phyloP scores from a whole-genome alignment of 92 coral and sea anemone genomes.

The Parazoanthus atlanticus region DNA sequence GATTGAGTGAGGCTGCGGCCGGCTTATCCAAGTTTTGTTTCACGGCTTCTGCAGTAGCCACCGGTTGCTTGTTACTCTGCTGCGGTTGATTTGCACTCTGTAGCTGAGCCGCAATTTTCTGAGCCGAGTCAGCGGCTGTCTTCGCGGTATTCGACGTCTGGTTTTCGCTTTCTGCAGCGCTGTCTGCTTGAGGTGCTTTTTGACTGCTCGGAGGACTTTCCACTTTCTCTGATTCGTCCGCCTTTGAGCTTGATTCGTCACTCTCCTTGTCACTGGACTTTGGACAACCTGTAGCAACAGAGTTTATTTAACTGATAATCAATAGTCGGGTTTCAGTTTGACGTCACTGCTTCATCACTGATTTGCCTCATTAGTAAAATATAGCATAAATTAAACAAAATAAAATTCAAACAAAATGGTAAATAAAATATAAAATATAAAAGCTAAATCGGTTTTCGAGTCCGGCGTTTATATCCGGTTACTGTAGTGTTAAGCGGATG shows the following conservation, averaged over 20 bases:
- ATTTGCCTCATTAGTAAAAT: no score
- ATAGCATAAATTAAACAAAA: no score
- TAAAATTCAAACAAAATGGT: no score
- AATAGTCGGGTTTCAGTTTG: background rate
- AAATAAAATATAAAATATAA: no score
- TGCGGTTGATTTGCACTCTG: background rate
- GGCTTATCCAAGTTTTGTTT: background rate
- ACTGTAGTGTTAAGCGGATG: no score
- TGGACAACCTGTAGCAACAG: background rate
- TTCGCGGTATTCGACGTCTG: background rate
- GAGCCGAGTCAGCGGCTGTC: slow-evolving; percentile 2
- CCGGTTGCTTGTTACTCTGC: background rate
- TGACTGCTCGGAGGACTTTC: background rate
- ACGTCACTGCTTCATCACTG: no score
- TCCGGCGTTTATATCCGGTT: no score
- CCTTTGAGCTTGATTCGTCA: slow-evolving; percentile 23
- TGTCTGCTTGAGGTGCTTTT: background rate
- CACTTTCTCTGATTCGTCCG: background rate
- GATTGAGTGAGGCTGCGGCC: background rate
- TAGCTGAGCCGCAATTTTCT: background rate
- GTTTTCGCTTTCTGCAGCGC: background rate
- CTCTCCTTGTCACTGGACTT: background rate
- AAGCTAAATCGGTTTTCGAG: no score
- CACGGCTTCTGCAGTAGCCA: background rate
- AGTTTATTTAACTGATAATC: background rate